Percentiles rank a stretch among this genome's conserved stretches.
Conservation (phyloP, 2,888 invertebrate genomes). For the Halocaridina rubra region DNA sequence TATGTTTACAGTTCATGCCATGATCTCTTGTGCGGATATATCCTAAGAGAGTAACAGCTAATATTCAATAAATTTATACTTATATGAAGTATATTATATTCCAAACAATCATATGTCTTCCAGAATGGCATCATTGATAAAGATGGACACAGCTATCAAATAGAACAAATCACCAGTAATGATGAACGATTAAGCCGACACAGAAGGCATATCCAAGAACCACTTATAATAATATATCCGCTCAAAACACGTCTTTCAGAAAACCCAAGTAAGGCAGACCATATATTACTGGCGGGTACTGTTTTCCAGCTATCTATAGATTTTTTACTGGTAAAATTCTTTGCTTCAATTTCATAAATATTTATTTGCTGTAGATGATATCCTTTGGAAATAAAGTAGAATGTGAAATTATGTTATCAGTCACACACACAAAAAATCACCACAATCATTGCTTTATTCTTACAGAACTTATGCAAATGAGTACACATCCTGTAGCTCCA, state of each 20-base stretch:
- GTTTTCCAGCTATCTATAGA: not conserved
- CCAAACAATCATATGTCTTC: not conserved
- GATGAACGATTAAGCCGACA: not conserved
- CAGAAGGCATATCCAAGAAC: not conserved
- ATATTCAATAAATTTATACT: not conserved
- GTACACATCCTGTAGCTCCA: not conserved
- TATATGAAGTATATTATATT: not conserved
- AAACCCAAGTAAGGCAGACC: not conserved
- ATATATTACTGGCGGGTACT: not conserved
- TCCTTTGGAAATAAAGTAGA: too few species aligned
- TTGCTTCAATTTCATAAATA: too few species aligned
- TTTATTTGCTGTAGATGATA: too few species aligned
- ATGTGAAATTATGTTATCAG: too few species aligned
- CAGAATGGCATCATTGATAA: not conserved
- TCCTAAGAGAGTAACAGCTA: too few species aligned
- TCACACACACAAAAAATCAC: too few species aligned
- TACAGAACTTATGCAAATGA: too few species aligned
- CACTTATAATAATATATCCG: slow-evolving; percentile 10
- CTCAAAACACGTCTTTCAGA: not conserved
- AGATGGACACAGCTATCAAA: not conserved
- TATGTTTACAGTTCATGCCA: not conserved
- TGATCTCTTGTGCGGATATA: too few species aligned
- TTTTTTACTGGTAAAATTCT: not conserved
- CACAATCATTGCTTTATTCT: too few species aligned
- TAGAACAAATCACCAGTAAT: not conserved